Conservation (phyloP, 2,888 invertebrate genomes). For the Dolichopus griseipennis region DNA sequence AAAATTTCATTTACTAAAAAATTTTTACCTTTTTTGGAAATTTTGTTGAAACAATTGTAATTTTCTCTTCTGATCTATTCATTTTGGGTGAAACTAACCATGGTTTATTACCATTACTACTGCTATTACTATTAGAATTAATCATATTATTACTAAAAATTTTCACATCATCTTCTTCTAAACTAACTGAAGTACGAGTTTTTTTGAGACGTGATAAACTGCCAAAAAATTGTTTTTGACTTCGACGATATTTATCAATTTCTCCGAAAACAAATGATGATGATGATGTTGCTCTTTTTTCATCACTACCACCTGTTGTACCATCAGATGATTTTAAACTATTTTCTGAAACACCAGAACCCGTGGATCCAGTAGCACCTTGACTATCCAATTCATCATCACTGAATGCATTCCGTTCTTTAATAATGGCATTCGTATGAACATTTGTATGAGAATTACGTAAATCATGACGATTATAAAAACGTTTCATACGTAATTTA, state of each 20-base stretch:
- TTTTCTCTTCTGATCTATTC: background rate
- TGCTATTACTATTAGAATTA: background rate
- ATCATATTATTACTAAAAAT: background rate
- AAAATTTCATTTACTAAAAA: background rate
- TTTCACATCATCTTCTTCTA: conserved; percentile 21
- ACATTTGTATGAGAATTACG: conserved; percentile 15
- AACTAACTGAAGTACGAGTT: conserved; percentile 21
- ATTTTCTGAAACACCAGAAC: conserved; percentile 18
- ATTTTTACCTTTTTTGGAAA: background rate
- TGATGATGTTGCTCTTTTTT: conserved; percentile 2
- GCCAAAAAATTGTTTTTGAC: conserved; percentile 26
- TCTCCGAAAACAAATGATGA: conserved; percentile 17
- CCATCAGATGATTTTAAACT: conserved; percentile 19
- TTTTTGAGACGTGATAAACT: conserved; percentile 27
- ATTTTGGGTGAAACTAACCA: conserved; percentile 14
- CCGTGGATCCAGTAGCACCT: conserved; percentile 19
- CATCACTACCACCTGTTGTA: conserved; percentile 10
- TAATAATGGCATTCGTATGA: conserved; percentile 8
- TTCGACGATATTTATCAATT: conserved; percentile 20
- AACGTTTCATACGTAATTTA: conserved; percentile 29
- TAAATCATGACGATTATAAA: conserved; percentile 26
- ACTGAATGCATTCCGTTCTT: conserved; percentile 20
- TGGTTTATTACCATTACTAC: background rate
- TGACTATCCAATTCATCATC: conserved; percentile 22
- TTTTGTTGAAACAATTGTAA: background rate